Conservation (phyloP, 2,797 vertebrate species). For the Aeoliscus strigatus region DNA sequence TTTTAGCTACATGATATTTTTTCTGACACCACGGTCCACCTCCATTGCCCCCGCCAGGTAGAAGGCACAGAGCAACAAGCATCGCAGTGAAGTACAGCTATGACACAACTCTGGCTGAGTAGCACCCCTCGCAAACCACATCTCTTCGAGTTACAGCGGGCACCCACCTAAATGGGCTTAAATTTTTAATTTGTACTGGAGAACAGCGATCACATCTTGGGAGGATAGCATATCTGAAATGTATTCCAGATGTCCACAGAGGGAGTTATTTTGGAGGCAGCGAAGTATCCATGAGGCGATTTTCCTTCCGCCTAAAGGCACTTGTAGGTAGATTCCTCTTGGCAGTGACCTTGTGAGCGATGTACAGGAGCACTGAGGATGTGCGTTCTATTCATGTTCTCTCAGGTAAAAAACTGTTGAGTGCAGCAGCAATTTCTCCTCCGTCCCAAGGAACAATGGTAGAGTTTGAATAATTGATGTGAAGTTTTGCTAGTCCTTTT, state of each 20-base stretch:
- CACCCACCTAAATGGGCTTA: conserved; percentile 73
- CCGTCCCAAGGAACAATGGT: conserved; percentile 37
- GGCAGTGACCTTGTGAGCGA: conserved; percentile 55
- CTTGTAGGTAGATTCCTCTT: conserved; percentile 52
- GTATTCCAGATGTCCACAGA: conserved; percentile 70
- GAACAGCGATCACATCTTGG: conserved; percentile 74
- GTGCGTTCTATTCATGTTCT: conserved; percentile 51
- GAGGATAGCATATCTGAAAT: conserved; percentile 71
- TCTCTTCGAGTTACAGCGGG: conserved; percentile 64
- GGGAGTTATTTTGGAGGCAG: conserved; percentile 66
- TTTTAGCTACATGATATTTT: conserved; percentile 41
- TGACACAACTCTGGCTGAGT: conserved; percentile 59
- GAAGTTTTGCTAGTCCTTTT: conserved; percentile 51
- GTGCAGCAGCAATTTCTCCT: conserved; percentile 24
- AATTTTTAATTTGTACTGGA: conserved; percentile 74
- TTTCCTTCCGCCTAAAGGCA: conserved; percentile 51
- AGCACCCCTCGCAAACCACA: conserved; percentile 54
- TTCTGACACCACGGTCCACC: conserved; percentile 29
- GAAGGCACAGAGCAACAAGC: conserved; percentile 48
- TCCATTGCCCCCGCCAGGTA: conserved; percentile 28
- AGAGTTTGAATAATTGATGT: conserved; percentile 54
- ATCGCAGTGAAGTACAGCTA: conserved; percentile 47
- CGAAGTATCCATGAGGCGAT: conserved; percentile 57
- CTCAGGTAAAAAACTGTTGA: conserved; percentile 34
- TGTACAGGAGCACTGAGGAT: conserved; percentile 30